Conservation (phyloP, 2,797 vertebrate species). For the Xiphophorus birchmanni region DNA sequence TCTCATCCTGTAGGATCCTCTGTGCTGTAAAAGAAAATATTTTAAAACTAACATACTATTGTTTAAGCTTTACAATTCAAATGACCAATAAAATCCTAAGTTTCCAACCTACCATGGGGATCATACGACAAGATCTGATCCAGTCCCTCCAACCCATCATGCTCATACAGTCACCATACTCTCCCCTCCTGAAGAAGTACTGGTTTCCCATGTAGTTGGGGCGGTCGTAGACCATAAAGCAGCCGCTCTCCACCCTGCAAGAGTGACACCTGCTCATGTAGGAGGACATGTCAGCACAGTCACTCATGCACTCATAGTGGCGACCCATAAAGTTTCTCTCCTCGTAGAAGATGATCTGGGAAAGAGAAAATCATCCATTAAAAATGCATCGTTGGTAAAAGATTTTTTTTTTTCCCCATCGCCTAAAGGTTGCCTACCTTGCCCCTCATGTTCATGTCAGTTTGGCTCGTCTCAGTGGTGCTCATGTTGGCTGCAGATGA, state of each 20-base stretch:
- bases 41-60: not conserved
- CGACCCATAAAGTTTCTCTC: not conserved
- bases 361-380: not conserved
- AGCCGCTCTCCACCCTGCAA: conserved; percentile 72
- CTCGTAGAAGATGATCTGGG: not conserved
- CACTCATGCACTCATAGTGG: conserved; percentile 53
- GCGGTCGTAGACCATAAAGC: conserved; percentile 73
- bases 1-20: conserved; percentile 71
- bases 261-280: conserved; percentile 65
- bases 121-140: not conserved
- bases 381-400: not conserved
- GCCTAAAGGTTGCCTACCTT: conserved; percentile 42
- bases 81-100: not conserved
- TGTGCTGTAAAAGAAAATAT: conserved; percentile 46
- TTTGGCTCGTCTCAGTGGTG: conserved; percentile 30
- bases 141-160: not conserved
- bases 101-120: not conserved
- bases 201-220: conserved; percentile 71
- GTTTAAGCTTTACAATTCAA: not conserved
- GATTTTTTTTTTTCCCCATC: not conserved
- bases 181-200: conserved; percentile 64
- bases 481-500: conserved; percentile 58
- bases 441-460: conserved; percentile 68
- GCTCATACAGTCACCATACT: not conserved
- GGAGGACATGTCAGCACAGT: conserved; percentile 74